A percentile compares a stretch with the other conserved stretches of the same genome.
phyloP scores from a whole-genome alignment of 2,888 invertebrate species.

The Azorinus chamasolen region DNA sequence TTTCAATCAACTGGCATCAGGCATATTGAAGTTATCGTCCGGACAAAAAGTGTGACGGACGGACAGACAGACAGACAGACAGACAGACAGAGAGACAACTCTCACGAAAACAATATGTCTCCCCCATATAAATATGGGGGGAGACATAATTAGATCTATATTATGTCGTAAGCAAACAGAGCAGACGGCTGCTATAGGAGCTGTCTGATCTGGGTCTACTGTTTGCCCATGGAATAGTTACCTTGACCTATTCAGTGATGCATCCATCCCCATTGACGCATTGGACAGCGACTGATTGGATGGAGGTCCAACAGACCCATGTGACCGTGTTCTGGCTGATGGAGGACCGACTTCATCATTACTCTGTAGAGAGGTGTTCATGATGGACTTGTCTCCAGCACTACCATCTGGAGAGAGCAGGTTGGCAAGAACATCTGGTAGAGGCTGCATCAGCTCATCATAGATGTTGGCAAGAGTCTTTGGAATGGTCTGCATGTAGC shows the following conservation, averaged over 20 bases:
- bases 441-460: conserved; percentile 81
- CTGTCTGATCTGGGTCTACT: no score
- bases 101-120: no score
- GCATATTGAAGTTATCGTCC: no score
- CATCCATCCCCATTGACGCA: conserved; percentile 40
- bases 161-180: no score
- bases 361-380: conserved; percentile 49
- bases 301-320: conserved; percentile 52
- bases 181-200: no score
- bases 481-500: conserved; percentile 75
- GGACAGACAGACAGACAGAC: no score
- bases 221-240: no score
- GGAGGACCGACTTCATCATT: conserved; percentile 45
- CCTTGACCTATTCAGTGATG: conserved; percentile 37
- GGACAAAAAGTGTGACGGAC: no score
- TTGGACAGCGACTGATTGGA: conserved; percentile 56
- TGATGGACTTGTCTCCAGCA: conserved; percentile 62
- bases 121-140: no score
- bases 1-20: no score
- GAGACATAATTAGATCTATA: no score
- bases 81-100: no score
- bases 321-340: conserved; percentile 54
- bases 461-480: conserved; percentile 76
- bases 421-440: conserved; percentile 73
- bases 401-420: conserved; percentile 71